Conservation (phyloP, 2,888 invertebrate species). For the Drosophila aldrichi region DNA sequence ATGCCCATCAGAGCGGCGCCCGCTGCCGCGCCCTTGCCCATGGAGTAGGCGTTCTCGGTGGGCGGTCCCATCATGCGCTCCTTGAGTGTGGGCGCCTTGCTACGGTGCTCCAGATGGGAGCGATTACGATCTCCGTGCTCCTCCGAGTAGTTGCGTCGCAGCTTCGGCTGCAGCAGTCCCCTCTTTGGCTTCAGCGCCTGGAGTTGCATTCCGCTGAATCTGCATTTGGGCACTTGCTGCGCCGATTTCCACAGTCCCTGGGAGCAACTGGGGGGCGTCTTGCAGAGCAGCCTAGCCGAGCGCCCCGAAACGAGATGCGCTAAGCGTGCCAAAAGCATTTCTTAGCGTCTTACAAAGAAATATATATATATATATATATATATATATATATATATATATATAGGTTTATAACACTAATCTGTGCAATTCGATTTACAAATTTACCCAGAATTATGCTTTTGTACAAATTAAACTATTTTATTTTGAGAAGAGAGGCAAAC, state of each 20-base stretch:
- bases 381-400: too few species aligned
- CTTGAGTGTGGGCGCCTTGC: slow-evolving; percentile 86
- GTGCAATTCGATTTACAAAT: neutral
- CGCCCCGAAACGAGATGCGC: slow-evolving; percentile 34
- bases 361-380: too few species aligned
- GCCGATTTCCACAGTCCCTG: slow-evolving; percentile 43
- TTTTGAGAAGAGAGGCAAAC: slow-evolving; percentile 10
- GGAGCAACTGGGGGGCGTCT: neutral
- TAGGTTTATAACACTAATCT: neutral
- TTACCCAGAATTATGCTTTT: neutral
- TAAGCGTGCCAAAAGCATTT: slow-evolving; percentile 64
- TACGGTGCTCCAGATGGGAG: slow-evolving; percentile 85
- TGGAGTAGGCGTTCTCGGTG: slow-evolving; percentile 91
- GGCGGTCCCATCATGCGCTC: slow-evolving; percentile 92
- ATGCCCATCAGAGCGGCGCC: slow-evolving; percentile 96
- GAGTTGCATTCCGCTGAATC: neutral
- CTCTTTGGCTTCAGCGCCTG: neutral
- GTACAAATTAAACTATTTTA: neutral
- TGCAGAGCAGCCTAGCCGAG: slow-evolving; percentile 33
- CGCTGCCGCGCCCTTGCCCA: slow-evolving; percentile 95
- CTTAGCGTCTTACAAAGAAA: neutral
- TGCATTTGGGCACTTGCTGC: slow-evolving; percentile 1
- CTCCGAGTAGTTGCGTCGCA: slow-evolving; percentile 39
- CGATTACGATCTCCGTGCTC: slow-evolving; percentile 46
- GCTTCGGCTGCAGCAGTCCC: slow-evolving; percentile 12